Conservation (phyloP, 2,797 vertebrate species). For the Eulemur coronatus region DNA sequence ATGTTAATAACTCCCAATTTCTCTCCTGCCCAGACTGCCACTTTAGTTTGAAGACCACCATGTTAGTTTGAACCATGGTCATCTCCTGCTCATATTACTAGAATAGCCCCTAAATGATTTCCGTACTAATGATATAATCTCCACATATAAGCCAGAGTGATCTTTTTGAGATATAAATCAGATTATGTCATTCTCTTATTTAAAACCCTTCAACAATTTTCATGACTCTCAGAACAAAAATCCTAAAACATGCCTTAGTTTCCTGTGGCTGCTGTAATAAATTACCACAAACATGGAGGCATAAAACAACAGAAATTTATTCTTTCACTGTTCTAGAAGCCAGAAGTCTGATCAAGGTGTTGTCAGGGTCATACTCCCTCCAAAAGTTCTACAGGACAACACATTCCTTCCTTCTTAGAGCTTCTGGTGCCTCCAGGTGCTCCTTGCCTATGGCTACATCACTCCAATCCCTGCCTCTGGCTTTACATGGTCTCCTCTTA, state of each 20-base stretch:
- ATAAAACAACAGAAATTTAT: neutral
- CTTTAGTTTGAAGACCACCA: neutral
- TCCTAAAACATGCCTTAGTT: neutral
- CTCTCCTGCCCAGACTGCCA: neutral
- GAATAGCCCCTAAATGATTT: neutral
- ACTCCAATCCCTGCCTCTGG: neutral
- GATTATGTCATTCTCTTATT: neutral
- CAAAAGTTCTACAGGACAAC: neutral
- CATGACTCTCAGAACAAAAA: neutral
- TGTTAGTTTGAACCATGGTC: neutral
- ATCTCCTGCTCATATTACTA: neutral
- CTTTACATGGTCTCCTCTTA: neutral
- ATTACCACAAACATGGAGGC: neutral
- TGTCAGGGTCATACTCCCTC: neutral
- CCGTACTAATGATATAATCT: neutral
- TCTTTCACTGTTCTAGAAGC: neutral
- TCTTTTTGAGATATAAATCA: neutral
- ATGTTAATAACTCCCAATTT: neutral
- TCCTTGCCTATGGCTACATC: accelerated
- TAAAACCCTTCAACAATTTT: neutral
- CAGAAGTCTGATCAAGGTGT: neutral
- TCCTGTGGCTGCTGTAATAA: neutral
- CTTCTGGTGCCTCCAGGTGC: neutral
- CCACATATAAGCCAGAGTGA: neutral
- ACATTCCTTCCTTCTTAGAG: neutral